A percentile compares a stretch with the other conserved stretches of the same genome.
These are phyloP conservation scores for Bos taurus DNA, from an alignment of 2,113 vertebrate species.

Conservation along the genomic window ARS-UCD2.0 NC_037330.1:52169501-52170000, in stretches of 20 bases:
- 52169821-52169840: not conserved
- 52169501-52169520: not conserved
- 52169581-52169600: not conserved
- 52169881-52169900: not conserved
- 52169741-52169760: not conserved
- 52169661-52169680: not conserved
- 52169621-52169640: not conserved
- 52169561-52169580: not conserved
- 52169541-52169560: not conserved
- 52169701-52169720: not conserved
- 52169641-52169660: not conserved
- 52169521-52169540: not conserved
- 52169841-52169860: not conserved
- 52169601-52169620: not conserved
- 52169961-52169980: not conserved
- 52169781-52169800: not conserved
- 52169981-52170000: not conserved
- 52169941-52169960: not conserved
- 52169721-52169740: not conserved
- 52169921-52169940: not conserved
- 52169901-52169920: not conserved
- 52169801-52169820: not conserved
- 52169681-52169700: not conserved
- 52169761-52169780: not conserved
- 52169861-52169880: not conserved